Evolutionary conservation across 2,797 vertebrate genomes (phyloP), one percentile per base, ranked within the genome.

Genomic region (Rachycentron canadum): DNA sequence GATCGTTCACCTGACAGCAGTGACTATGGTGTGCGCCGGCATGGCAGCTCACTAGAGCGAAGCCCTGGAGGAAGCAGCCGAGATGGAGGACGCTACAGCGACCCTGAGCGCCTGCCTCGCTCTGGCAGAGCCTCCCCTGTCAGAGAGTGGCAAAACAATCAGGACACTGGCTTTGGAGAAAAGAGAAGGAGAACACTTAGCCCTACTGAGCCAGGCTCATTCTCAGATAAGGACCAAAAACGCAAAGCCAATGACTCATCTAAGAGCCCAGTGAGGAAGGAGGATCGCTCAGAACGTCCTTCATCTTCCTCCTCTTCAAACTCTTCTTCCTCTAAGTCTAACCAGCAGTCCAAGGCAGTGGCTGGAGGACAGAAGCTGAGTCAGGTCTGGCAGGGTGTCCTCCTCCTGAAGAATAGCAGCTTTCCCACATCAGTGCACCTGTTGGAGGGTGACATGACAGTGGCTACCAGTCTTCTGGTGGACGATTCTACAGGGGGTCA

Each of bases 401-500:
- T 99, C 59, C 95, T 99, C 12, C 93, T 99, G 76, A 99, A 99
- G 90, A 99, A 99, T 82, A 99, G 97, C 95, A 98, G 96, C 93
- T 99, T 99, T 85, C 97, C 98, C 3, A 96, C 97, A 77, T 95
- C 96, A n/a, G 97, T 99, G 96, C 97, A 98, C 90, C 95, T 99
- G 81, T 95, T 99, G 71, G 96, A 98, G 72, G 98, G 98, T 7
- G 97, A 99, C 88, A 87, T 97, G 56, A 92, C 88, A 0, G 95
- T 98, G 28, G 97, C 97, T 32, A 94, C 94, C 86, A 92, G 95
- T 76, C 96, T 99, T 62, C 95, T 99, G 0, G 91, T 96, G 79
- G 95, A 97, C 36, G 95, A 96, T 87, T 83, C 96, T 8, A 94
- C 95, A 0, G 96, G 97, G 1, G 96, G 95, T 23, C 96, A 96